Percentiles rank a stretch among this genome's conserved stretches.
These are phyloP conservation scores for Vanessa tameamea DNA, from an alignment of 1,140 invertebrate genomes.

Conservation along the genomic window DNA sequence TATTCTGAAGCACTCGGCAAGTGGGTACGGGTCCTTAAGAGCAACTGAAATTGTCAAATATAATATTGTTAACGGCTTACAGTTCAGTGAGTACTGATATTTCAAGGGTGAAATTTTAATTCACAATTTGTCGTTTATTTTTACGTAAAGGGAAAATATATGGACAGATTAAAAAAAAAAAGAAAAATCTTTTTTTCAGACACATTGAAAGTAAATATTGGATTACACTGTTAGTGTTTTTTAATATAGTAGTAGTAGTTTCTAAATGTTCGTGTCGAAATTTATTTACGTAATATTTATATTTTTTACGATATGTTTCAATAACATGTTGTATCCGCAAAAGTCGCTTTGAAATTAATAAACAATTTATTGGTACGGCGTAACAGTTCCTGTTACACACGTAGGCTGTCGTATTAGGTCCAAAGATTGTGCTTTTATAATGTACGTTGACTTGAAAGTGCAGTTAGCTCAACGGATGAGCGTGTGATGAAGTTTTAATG, in stretches of 20 bases:
- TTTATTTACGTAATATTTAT: too few species aligned
- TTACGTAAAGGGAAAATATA: conserved; percentile 55
- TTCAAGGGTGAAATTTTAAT: conserved; percentile 59
- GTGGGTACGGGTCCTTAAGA: conserved; percentile 6
- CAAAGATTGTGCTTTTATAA: conserved; percentile 46
- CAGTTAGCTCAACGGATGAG: conserved; percentile 64
- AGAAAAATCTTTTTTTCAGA: background rate
- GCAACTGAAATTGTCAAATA: conserved; percentile 35
- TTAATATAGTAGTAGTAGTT: too few species aligned
- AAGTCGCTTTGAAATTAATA: background rate
- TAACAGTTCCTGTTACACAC: background rate
- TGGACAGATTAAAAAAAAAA: conserved; percentile 41
- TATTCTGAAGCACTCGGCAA: background rate
- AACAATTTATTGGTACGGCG: background rate
- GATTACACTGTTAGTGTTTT: too few species aligned
- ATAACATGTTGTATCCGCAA: background rate
- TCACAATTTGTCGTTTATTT: conserved; percentile 63
- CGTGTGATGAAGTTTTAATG: conserved; percentile 76
- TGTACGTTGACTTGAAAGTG: conserved; percentile 54
- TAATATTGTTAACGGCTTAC: conserved; percentile 32
- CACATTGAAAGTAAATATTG: background rate
- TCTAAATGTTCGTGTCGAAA: too few species aligned
- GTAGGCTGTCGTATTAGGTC: conserved; percentile 22
- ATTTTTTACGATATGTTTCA: too few species aligned
- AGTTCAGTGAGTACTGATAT: conserved; percentile 35